These are phyloP conservation scores for Gymnocypris eckloni DNA, from an alignment of 2,797 vertebrate genomes.

Conservation along the genomic window DNA sequence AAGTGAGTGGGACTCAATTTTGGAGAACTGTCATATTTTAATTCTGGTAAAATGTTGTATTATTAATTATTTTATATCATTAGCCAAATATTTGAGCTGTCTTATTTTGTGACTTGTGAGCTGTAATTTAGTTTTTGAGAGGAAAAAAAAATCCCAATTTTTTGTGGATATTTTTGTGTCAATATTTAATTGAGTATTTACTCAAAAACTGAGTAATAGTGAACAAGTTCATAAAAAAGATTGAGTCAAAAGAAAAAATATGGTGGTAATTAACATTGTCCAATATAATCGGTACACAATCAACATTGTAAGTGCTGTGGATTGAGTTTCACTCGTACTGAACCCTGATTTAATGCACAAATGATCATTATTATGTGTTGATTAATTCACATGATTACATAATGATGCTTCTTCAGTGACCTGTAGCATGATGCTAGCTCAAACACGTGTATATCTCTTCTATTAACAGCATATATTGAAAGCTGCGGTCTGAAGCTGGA, in stretches of 20 bases:
- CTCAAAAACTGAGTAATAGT: not conserved
- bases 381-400: not conserved
- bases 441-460: not conserved
- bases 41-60: not conserved
- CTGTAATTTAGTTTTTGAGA: not conserved
- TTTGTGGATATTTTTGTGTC: not conserved
- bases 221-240: not conserved
- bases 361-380: not conserved
- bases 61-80: not conserved
- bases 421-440: not conserved
- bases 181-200: not conserved
- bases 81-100: not conserved
- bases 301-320: no score
- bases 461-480: not conserved
- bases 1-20: not conserved
- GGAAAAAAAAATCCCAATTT: no score
- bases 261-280: not conserved
- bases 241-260: no score
- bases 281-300: not conserved
- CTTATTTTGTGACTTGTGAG: no score
- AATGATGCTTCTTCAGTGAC: not conserved
- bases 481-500: constrained; percentile 23
- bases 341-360: not conserved
- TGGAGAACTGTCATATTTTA: not conserved
- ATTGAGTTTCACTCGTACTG: not conserved